Percentiles rank a stretch among this genome's conserved stretches.
phyloP scores from a whole-genome alignment of 2,888 invertebrate species.

The Scaptomyza polygonia region DNA sequence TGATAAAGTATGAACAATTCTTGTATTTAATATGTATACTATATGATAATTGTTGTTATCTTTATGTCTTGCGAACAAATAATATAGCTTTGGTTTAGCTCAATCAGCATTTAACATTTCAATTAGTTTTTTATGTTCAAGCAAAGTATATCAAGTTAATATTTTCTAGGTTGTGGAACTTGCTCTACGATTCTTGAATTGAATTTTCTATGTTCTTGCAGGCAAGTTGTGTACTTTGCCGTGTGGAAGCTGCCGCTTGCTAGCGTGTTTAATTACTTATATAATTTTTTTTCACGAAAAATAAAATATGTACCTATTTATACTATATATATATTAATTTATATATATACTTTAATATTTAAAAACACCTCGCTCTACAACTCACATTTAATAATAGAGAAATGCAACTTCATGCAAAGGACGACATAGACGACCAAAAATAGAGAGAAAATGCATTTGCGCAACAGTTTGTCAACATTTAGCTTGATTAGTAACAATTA shows the following conservation, averaged over 20 bases:
- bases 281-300: constrained; percentile 64
- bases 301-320: constrained; percentile 52
- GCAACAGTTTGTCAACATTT: constrained; percentile 58
- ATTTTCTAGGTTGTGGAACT: constrained; percentile 56
- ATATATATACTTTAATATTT: constrained; percentile 56
- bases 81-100: constrained; percentile 25
- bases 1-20: constrained; percentile 32
- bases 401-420: constrained; percentile 67
- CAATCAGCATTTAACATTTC: constrained; percentile 57
- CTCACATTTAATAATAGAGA: constrained; percentile 59
- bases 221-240: constrained; percentile 45
- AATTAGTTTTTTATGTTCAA: constrained; percentile 37
- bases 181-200: constrained; percentile 56
- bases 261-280: constrained; percentile 44
- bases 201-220: constrained; percentile 34
- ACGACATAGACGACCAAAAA: constrained; percentile 55
- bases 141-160: constrained; percentile 52
- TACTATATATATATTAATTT: constrained; percentile 31
- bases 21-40: constrained; percentile 13
- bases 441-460: constrained; percentile 49
- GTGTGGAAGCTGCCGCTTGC: constrained; percentile 38
- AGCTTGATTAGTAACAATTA: constrained; percentile 50
- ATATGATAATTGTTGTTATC: constrained; percentile 1
- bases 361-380: constrained; percentile 63
- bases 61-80: constrained; percentile 36